A percentile compares a stretch with the other conserved stretches of the same genome.
Evolutionary conservation across 64 coral and sea anemone species (phyloP).

Genomic region (Pachyseris speciosa): DNA sequence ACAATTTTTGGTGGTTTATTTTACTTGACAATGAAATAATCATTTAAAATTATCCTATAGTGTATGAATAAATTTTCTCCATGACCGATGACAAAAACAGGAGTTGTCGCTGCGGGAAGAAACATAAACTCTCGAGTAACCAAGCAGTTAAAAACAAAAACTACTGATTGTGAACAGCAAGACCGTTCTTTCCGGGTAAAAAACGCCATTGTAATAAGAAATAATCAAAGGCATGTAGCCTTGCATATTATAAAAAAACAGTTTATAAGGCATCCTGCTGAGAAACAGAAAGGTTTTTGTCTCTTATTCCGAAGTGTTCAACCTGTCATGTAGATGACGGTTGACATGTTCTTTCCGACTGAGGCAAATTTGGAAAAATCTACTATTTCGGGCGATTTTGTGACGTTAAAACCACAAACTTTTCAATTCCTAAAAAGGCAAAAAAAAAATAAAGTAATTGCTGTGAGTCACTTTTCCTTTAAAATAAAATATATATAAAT

Average conservation of each 20-base stretch:
- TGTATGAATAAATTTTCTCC: too few species aligned
- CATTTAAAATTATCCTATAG: too few species aligned
- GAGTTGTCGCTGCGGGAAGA: neutral
- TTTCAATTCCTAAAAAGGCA: neutral
- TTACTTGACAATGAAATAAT: neutral
- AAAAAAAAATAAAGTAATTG: too few species aligned
- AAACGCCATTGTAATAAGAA: neutral
- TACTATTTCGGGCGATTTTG: too few species aligned
- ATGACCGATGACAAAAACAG: neutral
- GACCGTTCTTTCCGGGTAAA: neutral
- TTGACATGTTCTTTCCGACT: too few species aligned
- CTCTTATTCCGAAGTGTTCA: too few species aligned
- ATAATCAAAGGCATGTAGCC: neutral
- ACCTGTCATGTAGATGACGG: too few species aligned
- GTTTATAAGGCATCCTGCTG: neutral
- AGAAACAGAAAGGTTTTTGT: neutral
- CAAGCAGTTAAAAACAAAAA: neutral
- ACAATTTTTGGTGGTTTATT: neutral
- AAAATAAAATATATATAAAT: too few species aligned
- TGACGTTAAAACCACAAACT: neutral
- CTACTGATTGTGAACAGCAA: neutral
- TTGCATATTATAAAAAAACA: too few species aligned
- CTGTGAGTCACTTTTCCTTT: too few species aligned
- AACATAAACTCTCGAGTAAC: neutral
- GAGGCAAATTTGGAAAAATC: too few species aligned